Percentiles rank a stretch among this genome's conserved stretches.
phyloP scores from a whole-genome alignment of 1,140 invertebrate genomes.

The Melitaea cinxia region DNA sequence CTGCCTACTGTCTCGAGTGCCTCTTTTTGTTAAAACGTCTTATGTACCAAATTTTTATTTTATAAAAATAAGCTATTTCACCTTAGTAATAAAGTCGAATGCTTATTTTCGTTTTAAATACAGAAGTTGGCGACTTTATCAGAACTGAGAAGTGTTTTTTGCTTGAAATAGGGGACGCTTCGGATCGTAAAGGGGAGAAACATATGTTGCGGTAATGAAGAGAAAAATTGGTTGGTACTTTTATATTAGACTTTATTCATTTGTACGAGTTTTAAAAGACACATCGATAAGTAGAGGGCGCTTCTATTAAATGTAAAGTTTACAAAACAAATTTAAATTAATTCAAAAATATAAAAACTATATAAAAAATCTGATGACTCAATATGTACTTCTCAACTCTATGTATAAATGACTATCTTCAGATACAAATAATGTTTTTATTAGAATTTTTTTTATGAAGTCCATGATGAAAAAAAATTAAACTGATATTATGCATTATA shows the following conservation, averaged over 20 bases:
- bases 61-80: background rate
- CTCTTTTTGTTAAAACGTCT: constrained; percentile 27
- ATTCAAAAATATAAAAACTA: too few species aligned
- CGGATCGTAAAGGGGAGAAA: constrained; percentile 40
- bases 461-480: too few species aligned
- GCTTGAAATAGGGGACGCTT: constrained; percentile 32
- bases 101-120: background rate
- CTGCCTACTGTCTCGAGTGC: constrained; percentile 69
- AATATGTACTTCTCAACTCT: too few species aligned
- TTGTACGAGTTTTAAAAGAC: background rate
- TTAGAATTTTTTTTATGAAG: too few species aligned
- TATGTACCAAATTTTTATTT: constrained; percentile 4
- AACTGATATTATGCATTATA: too few species aligned
- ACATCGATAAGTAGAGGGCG: background rate
- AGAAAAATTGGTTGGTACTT: constrained; percentile 30
- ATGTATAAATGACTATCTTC: too few species aligned
- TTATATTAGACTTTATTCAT: background rate
- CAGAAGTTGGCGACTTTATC: constrained; percentile 30
- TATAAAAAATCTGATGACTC: too few species aligned
- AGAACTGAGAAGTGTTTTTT: constrained; percentile 29
- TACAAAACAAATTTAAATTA: too few species aligned
- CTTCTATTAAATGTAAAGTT: too few species aligned
- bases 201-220: constrained; percentile 36
- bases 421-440: too few species aligned
- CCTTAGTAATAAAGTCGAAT: constrained; percentile 8